Evolutionary conservation across 2,888 invertebrate species (phyloP), one percentile per base, ranked within the genome.

Genomic region (Diarsia mendica): DNA sequence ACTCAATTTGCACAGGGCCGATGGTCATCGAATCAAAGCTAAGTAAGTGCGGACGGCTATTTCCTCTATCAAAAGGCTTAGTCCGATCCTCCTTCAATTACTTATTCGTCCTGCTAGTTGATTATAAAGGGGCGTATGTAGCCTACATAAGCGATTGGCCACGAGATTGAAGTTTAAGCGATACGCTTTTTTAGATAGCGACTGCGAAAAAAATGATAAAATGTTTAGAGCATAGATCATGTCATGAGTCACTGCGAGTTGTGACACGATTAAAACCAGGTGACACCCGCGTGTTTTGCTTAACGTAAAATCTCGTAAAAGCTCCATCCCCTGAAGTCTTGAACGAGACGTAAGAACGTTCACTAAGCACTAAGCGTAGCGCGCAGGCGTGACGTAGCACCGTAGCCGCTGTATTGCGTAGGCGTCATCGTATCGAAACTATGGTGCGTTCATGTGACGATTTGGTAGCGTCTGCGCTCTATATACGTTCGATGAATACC

Each of bases 1-100:
- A 82, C 72, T 83, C 84, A 70, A 79, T 79, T 79, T 82, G 69
- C 60, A 65, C 60, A 66, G 77, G 65, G 65, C 51, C 83, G 69
- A 82, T 49, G 77, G 77, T 44, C 77, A 66, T 82, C 70, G 77
- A 79, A 82, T 79, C 79, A 77, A 82, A 82, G 82, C 69, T 69
- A 79, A 79, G 79, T 79, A 82, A 82, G 77, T 69, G 77, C 77
- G 77, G 77, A 77, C 77, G n/a, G 69, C 58, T 82, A 77, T 77
- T 79, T 79, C 82, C 79, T 51, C 77, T 33, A 77, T 77, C 82
- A 79, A 77, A 81, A 78, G 65, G 78, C 83, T 79, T 65, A 77
- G 69, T 69, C 44, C 23, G 65, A 77, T 77, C 77, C 69, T 69
- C 83, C 77, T 44, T 70, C 77, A 82, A 82, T 79, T 82, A 82